Base-by-base conservation (phyloP, 1,140 invertebrate species). In the Drosophila leontia region DNA sequence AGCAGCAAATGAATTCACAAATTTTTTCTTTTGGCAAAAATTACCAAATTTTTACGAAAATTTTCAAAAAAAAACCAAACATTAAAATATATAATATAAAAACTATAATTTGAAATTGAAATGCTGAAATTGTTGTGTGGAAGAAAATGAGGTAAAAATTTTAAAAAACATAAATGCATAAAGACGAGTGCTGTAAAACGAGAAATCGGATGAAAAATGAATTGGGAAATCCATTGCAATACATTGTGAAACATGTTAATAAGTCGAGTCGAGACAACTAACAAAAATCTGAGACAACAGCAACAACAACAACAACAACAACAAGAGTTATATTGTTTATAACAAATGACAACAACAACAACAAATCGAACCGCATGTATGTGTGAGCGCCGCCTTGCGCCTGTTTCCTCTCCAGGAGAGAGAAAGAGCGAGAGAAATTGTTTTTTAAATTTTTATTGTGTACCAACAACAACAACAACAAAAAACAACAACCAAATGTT, bases 191-290 rank as follows among this genome's bases (percentile, higher is more conserved):
- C 80, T 87, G 76, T 65, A 78, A 78, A 76, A 70, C 71, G 79
- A 78, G 58, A 81, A 48, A 59, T 71, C 39, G 29, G 71, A 80
- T 58, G 41, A 78, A n/a, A 53, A 75, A 63, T 70, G 32, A 80
- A 75, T 75, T 70, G 62, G 80, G 69, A 90, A 82, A 77, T 86
- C 53, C 79, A 82, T 88, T 91, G 77, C 90, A 91, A 86, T 88
- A 80, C 91, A 92, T 92, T 92, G 91, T 91, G 91, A 92, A 92
- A 92, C 92, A 92, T 92, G 92, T 91, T 84, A 84, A 80, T 87
- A 88, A 88, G 83, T 87, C 84, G 70, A 85, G 77, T 82, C 69
- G 72, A 63, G 76, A 91, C 57, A 84, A 88, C 81, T 85, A 81
- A 80, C 87, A 41, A 81, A 71, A 56, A 83, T 17, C 64, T 50